Conservation (phyloP, 2,888 invertebrate species). For the Onthophagus sagittarius region DNA sequence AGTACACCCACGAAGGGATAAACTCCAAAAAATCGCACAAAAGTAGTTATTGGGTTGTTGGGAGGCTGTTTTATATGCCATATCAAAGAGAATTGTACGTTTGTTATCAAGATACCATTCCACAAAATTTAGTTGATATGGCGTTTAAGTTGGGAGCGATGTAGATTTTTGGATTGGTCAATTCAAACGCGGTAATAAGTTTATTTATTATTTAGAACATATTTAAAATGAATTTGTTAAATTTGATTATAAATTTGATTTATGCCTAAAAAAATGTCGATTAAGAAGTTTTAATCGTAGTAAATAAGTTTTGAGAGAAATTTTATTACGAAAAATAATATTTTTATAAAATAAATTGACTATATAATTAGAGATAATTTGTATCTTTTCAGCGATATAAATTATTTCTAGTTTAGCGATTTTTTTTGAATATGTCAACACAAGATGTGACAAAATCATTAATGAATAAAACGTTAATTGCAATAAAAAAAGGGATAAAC, state of each 20-base stretch:
- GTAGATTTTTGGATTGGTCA: background rate
- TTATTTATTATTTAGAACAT: no score
- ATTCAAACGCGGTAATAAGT: no score
- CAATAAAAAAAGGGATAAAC: constrained; percentile 62
- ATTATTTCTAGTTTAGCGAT: no score
- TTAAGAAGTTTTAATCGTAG: no score
- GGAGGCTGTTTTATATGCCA: constrained; percentile 72
- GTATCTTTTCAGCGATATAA: no score
- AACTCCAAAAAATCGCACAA: constrained; percentile 46
- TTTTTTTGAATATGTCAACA: constrained; percentile 45
- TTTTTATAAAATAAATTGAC: no score
- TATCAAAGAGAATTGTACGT: constrained; percentile 78
- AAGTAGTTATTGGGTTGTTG: constrained; percentile 75
- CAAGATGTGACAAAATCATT: constrained; percentile 50
- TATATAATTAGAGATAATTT: no score
- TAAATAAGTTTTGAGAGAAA: no score
- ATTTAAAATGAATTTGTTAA: no score
- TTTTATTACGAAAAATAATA: no score
- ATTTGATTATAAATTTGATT: no score
- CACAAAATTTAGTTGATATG: constrained; percentile 85
- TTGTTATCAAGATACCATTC: constrained; percentile 80
- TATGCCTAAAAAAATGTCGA: no score
- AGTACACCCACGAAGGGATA: constrained; percentile 53
- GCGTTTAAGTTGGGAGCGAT: constrained; percentile 66
- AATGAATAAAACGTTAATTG: constrained; percentile 70